phyloP scores from a whole-genome alignment of 2,113 vertebrate species.

The Coreoperca whiteheadi region DNA sequence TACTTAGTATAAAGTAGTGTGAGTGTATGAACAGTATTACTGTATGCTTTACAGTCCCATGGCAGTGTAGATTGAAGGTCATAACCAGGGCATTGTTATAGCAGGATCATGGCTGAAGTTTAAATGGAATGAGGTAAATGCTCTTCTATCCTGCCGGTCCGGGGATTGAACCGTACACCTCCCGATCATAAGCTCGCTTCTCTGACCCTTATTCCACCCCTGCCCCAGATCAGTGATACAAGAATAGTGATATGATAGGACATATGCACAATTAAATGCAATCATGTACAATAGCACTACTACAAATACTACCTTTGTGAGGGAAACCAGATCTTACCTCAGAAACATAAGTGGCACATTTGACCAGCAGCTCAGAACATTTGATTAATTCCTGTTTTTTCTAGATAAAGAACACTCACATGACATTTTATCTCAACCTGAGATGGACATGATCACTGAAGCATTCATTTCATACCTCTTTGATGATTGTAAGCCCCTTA shows the following conservation, averaged over 20 bases:
- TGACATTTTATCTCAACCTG: neutral
- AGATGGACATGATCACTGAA: neutral
- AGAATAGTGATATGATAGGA: neutral
- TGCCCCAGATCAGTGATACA: neutral
- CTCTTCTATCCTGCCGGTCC: too few species aligned
- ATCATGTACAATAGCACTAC: neutral
- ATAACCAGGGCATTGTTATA: neutral
- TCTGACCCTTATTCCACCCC: too few species aligned
- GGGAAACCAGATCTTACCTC: neutral
- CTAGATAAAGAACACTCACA: neutral
- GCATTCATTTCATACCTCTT: neutral
- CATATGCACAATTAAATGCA: neutral
- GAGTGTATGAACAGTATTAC: constrained; percentile 12
- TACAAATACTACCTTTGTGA: neutral
- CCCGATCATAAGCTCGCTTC: too few species aligned
- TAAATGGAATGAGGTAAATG: constrained; percentile 10
- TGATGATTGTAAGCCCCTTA: neutral
- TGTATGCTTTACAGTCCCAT: constrained; percentile 3
- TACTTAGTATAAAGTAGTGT: neutral
- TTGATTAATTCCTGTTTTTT: neutral
- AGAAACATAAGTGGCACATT: neutral
- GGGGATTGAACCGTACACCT: too few species aligned
- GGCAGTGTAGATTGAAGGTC: constrained; percentile 3
- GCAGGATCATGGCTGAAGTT: constrained; percentile 7
- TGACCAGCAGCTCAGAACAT: neutral